Percentiles rank a stretch among this genome's conserved stretches.
Conservation (phyloP, 2,797 vertebrate genomes). For the Aotus griseimembra region DNA sequence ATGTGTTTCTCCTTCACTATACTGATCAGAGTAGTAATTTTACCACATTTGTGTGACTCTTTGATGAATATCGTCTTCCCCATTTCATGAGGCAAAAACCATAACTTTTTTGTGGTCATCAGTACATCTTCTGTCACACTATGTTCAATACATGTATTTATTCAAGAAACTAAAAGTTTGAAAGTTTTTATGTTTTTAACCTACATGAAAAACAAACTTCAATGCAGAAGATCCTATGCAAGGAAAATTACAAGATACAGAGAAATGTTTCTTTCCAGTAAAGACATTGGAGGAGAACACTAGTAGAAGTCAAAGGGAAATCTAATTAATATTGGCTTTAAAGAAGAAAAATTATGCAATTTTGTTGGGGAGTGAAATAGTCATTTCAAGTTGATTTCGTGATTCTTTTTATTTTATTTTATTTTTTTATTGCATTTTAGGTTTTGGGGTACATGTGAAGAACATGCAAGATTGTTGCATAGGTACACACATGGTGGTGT, state of each 20-base stretch:
- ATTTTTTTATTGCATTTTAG: too few species aligned
- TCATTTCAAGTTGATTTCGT: neutral
- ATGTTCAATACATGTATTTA: neutral
- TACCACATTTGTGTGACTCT: neutral
- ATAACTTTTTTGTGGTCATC: neutral
- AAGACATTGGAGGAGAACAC: neutral
- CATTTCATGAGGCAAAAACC: neutral
- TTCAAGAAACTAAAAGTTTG: slow-evolving; percentile 24
- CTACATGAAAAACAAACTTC: neutral
- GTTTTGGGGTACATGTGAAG: too few species aligned
- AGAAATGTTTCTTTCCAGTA: slow-evolving; percentile 1
- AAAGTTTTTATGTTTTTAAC: neutral
- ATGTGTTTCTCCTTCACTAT: neutral
- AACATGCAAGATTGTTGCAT: too few species aligned
- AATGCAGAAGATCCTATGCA: neutral
- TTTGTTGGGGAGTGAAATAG: neutral
- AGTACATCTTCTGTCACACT: neutral
- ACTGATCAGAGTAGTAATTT: neutral
- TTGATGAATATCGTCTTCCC: neutral
- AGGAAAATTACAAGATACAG: neutral
- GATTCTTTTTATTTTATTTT: neutral
- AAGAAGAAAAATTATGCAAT: neutral
- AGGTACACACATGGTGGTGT: too few species aligned
- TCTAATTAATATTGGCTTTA: neutral
- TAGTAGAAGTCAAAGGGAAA: slow-evolving; percentile 41